Conservation (phyloP, 1,140 invertebrate species). For the Hormaphis cornu region DNA sequence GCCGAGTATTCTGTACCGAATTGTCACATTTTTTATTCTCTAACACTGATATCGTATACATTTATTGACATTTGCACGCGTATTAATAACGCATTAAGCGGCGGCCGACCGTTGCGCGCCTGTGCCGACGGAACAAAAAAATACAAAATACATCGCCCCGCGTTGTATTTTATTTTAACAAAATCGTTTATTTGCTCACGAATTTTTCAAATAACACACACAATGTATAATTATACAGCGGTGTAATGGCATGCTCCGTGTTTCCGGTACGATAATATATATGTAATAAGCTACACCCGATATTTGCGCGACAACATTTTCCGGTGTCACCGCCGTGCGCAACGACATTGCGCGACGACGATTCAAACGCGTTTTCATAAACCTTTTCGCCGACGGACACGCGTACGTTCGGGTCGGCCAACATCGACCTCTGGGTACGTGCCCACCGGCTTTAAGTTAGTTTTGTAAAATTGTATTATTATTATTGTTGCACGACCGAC, state of each 20-base stretch:
- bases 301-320: not conserved
- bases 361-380: too few relatives aligned
- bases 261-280: too few relatives aligned
- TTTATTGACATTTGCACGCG: not conserved
- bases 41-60: too few relatives aligned
- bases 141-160: not conserved
- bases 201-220: not conserved
- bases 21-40: too few relatives aligned
- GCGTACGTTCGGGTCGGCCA: too few relatives aligned
- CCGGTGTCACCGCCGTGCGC: not conserved
- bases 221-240: too few relatives aligned
- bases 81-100: constrained; percentile 24
- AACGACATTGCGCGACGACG: too few relatives aligned
- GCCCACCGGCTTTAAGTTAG: too few relatives aligned
- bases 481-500: not conserved
- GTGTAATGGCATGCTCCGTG: too few relatives aligned
- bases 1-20: not conserved
- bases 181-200: too few relatives aligned
- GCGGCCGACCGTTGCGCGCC: not conserved
- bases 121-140: not conserved
- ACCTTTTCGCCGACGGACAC: not conserved
- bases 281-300: not conserved
- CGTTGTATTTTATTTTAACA: not conserved
- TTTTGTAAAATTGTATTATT: not conserved
- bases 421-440: too few relatives aligned